These are phyloP conservation scores for Drosophila hawaiiensis DNA, from an alignment of 2,888 invertebrate genomes.

Conservation along the genomic window DNA sequence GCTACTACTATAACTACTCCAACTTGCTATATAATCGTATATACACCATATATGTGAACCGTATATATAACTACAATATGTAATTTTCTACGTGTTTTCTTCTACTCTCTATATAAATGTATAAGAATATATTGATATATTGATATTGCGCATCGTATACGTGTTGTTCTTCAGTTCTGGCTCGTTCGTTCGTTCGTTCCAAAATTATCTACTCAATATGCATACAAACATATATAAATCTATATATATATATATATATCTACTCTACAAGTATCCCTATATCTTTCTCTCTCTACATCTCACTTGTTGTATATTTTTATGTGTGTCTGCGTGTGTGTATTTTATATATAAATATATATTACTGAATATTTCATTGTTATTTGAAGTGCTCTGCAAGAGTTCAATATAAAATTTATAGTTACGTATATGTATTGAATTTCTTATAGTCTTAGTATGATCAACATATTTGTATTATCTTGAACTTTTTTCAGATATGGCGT, in stretches of 20 bases:
- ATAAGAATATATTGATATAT: slow-evolving; percentile 44
- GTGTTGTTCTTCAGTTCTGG: slow-evolving; percentile 75
- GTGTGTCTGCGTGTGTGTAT: slow-evolving; percentile 34
- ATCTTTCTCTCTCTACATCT: slow-evolving; percentile 19
- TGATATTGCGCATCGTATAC: slow-evolving; percentile 59
- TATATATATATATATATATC: slow-evolving; percentile 26
- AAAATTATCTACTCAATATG: slow-evolving; percentile 29
- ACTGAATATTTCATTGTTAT: slow-evolving; percentile 22
- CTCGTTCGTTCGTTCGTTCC: slow-evolving; percentile 71
- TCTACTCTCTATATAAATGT: slow-evolving; percentile 30
- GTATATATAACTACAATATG: slow-evolving; percentile 49
- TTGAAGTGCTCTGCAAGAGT: slow-evolving; percentile 13
- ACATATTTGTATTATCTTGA: slow-evolving; percentile 69
- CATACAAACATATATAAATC: slow-evolving; percentile 24
- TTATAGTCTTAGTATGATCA: slow-evolving; percentile 26
- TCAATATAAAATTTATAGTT: slow-evolving; percentile 11
- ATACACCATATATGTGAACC: slow-evolving; percentile 33
- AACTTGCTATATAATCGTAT: slow-evolving; percentile 62
- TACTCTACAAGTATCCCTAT: slow-evolving; percentile 30
- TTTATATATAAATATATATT: slow-evolving; percentile 20
- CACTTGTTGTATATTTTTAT: slow-evolving; percentile 10
- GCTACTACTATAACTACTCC: slow-evolving; percentile 51
- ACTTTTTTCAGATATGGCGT: slow-evolving; percentile 85
- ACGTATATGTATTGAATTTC: slow-evolving; percentile 25
- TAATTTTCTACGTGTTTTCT: slow-evolving; percentile 74